Conservation (phyloP, 2,113 vertebrate species). For the Emydura subglobosa region DNA sequence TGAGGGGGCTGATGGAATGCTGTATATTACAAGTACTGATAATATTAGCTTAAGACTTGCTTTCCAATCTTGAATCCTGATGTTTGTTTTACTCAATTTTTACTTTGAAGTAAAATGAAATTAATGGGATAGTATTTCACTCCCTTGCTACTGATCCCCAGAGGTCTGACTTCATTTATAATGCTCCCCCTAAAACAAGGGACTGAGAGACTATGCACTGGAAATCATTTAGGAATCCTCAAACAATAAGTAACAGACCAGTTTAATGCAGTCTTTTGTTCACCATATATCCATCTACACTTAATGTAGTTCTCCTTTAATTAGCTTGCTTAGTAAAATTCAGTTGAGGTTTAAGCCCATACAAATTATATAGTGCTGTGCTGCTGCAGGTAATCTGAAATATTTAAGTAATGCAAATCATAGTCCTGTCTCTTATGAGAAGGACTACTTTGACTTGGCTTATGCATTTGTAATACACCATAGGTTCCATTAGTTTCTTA, state of each 20-base stretch:
- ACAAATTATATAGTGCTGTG: neutral
- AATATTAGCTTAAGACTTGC: fast-evolving
- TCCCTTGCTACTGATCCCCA: neutral
- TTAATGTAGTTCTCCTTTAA: neutral
- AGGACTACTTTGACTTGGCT: no score
- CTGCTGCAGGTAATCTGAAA: neutral
- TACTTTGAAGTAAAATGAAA: neutral
- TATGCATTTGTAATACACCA: no score
- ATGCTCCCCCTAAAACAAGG: neutral
- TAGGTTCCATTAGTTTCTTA: neutral
- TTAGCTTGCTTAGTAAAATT: neutral
- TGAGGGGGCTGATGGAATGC: no score
- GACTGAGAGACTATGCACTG: neutral
- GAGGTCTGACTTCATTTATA: no score
- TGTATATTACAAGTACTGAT: neutral
- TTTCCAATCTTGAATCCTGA: neutral
- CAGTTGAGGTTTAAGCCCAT: neutral
- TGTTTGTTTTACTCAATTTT: neutral
- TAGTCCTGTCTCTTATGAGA: no score
- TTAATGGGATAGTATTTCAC: neutral
- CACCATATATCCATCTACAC: neutral
- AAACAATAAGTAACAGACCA: neutral
- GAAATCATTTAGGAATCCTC: neutral
- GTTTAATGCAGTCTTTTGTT: neutral
- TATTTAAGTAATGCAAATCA: neutral